Conservation (phyloP, 2,888 invertebrate genomes). For the Tethea ocularis region DNA sequence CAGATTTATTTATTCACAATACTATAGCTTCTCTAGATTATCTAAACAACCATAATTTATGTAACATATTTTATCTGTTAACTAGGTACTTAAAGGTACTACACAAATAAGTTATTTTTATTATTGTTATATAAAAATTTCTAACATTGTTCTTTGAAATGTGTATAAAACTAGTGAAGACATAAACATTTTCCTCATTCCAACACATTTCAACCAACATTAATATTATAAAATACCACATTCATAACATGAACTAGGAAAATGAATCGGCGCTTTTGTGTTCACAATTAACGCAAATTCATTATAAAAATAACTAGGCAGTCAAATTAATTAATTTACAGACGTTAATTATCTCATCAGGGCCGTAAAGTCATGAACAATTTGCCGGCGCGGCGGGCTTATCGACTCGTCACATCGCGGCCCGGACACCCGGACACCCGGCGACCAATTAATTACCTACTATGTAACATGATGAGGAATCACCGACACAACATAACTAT, state of each 20-base stretch:
- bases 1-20: too few relatives aligned
- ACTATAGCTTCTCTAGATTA: too few relatives aligned
- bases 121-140: too few relatives aligned
- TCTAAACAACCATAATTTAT: too few relatives aligned
- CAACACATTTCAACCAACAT: not conserved
- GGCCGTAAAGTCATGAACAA: slow-evolving; percentile 65
- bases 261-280: slow-evolving; percentile 62
- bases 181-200: not conserved
- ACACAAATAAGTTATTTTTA: too few relatives aligned
- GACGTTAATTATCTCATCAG: slow-evolving; percentile 80
- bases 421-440: slow-evolving; percentile 26
- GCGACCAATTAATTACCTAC: slow-evolving; percentile 50
- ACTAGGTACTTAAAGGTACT: too few relatives aligned
- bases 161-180: not conserved
- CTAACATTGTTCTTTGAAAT: too few relatives aligned
- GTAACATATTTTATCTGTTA: too few relatives aligned
- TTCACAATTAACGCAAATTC: slow-evolving; percentile 61
- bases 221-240: not conserved
- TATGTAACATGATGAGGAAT: slow-evolving; percentile 66
- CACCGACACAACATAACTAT: slow-evolving; percentile 43
- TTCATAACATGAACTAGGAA: not conserved
- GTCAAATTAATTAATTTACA: slow-evolving; percentile 77
- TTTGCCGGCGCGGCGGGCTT: slow-evolving; percentile 61
- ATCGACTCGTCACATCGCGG: slow-evolving; percentile 73
- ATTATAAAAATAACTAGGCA: slow-evolving; percentile 70